Evolutionary conservation across 2,888 invertebrate species (phyloP).

Genomic region (Heliothis peltigera): DNA sequence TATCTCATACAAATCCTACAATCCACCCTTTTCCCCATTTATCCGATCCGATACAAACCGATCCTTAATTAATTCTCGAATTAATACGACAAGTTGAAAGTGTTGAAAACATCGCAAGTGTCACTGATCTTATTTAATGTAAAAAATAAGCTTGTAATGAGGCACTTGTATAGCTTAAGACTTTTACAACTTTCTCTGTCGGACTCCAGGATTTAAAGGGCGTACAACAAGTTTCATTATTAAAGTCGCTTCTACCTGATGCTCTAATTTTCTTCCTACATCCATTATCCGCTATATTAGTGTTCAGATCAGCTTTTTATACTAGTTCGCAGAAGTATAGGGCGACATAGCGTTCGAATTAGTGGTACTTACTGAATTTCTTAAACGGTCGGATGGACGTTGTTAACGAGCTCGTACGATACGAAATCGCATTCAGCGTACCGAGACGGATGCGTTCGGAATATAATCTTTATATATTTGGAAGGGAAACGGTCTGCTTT

Average conservation of each 20-base stretch:
- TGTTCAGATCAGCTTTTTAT: constrained; percentile 44
- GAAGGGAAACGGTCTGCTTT: constrained; percentile 60
- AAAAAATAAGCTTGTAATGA: constrained; percentile 31
- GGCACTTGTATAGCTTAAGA: constrained; percentile 34
- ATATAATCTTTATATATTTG: constrained; percentile 81
- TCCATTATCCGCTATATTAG: constrained; percentile 35
- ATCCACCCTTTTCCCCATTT: neutral
- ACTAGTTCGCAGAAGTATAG: constrained; percentile 48
- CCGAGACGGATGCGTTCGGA: constrained; percentile 78
- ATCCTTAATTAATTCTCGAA: neutral
- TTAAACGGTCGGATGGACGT: constrained; percentile 62
- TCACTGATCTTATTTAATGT: constrained; percentile 16
- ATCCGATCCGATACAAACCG: neutral
- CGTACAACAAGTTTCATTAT: constrained; percentile 53
- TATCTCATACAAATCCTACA: neutral
- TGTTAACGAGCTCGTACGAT: constrained; percentile 72
- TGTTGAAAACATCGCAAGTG: constrained; percentile 11
- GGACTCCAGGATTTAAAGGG: constrained; percentile 64
- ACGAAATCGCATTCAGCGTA: constrained; percentile 72
- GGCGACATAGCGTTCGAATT: constrained; percentile 52
- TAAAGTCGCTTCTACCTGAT: constrained; percentile 57
- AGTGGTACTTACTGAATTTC: constrained; percentile 56
- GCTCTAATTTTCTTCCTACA: constrained; percentile 64
- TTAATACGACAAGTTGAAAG: constrained; percentile 8
- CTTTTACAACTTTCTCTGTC: constrained; percentile 60